Evolutionary conservation across 2,888 invertebrate genomes (phyloP), one percentile per base, ranked within the genome.

Genomic region (Caprella mutica): DNA sequence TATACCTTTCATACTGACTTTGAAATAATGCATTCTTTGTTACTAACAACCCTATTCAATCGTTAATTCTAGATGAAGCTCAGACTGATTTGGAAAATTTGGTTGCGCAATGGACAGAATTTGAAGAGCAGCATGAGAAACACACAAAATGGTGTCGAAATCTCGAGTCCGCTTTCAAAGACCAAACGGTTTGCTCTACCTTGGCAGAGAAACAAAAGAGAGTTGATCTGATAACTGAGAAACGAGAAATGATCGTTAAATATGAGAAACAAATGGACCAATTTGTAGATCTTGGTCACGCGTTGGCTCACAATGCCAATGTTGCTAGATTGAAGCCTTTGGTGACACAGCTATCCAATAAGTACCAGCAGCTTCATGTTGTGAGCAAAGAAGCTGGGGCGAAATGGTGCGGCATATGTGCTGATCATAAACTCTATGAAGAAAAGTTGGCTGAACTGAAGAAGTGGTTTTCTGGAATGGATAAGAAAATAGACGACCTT

Each of bases 201-300:
- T 72, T 90, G 21, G 77, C 81, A 50, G 90, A 91, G 67, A 96
- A 94, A 72, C 81, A 83, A 68, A 76, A 78, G 26, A 84, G 86
- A 67, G 74, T 90, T 12, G 78, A 81, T 64, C 77, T 77, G 53
- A 85, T 85, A 67, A 81, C 83, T 67, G 81, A 83, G 51, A 79
- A 85, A 67, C 80, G 87, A 21, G 85, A 87, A 63, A 78, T 81
- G 51, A 84, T 94, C 50, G 75, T 83, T 51, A 80, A 80, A 12
- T 85, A 87, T 68, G 93, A 94, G 72, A 81, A 83, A 67, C 84
- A 84, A 70, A 82, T 94, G 40, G 93, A 93, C 71, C 79, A 81
- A 12, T 92, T 93, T 70, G 82, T 89, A 23, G 93, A 94, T 72
- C 83, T 82, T 68, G 86, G 89, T n/a, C 90, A 93, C 70, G 81